Conservation (phyloP, 2,113 vertebrate genomes). For the Sporophila hypoxantha region DNA sequence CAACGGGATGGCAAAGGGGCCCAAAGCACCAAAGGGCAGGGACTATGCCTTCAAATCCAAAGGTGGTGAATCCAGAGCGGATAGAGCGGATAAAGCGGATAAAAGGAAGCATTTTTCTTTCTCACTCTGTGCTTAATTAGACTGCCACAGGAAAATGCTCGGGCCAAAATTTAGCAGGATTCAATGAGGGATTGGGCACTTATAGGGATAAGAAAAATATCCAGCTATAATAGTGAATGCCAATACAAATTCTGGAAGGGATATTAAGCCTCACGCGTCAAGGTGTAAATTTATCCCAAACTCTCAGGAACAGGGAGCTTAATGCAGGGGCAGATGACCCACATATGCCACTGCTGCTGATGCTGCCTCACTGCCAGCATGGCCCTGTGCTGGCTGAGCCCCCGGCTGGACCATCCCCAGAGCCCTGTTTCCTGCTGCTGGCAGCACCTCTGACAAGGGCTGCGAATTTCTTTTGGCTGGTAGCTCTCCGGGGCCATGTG, state of each 20-base stretch:
- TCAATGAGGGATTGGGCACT: constrained; percentile 12
- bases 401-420: neutral
- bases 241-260: constrained; percentile 54
- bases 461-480: neutral
- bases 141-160: constrained; percentile 41
- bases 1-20: rapidly evolving
- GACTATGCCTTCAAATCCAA: neutral
- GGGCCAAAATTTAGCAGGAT: constrained; percentile 33
- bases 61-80: neutral
- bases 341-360: neutral
- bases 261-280: constrained; percentile 44
- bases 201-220: constrained; percentile 25
- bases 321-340: neutral
- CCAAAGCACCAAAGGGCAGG: neutral
- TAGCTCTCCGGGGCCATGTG: rapidly evolving
- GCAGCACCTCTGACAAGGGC: neutral
- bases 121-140: constrained; percentile 5
- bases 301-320: neutral
- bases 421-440: neutral
- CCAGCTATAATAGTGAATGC: neutral
- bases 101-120: neutral
- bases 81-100: constrained; percentile 27
- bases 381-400: rapidly evolving
- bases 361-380: neutral
- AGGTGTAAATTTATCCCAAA: constrained; percentile 21